Base-by-base conservation (phyloP, 2,797 vertebrate species). In the Tragopan temminckii region DNA sequence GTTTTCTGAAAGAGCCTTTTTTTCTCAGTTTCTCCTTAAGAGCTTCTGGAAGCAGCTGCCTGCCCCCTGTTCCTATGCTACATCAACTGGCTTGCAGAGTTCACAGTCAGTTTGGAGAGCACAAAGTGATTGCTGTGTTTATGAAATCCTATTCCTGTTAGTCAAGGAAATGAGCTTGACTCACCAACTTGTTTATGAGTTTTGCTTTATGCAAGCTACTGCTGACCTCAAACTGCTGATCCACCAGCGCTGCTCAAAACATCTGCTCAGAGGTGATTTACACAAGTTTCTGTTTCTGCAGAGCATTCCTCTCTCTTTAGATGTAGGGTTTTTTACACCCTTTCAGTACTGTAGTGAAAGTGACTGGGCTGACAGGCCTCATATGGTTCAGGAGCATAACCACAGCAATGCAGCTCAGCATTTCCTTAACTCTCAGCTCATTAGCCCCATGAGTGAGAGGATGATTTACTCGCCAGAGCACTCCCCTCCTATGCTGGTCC, bases 151-250 rank as follows among this genome's bases (percentile, higher is more conserved):
- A 89, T 89, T 90, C 91, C 92, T 94, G 68, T 89, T 92, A 93
- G 75, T 88, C 87, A 92, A 87, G 88, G 89, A 87, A 93, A 88
- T 90, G 84, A 95, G 83, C 80, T 94, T 94, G 96, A 95, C 91
- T 95, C 96, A 96, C 87, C 7, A 31, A 20, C 85, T 92, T 94
- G 79, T 88, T 94, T 91, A 87, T 85, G 69, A 91, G 69, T 33
- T 92, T 93, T 92, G 71, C 77, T 90, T 87, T 88, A 63, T 87
- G 81, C 77, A 90, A 64, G 66, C 78, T 93, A 63, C 77, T 27
- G 82, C 82, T 14, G 36, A 90, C 74, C 63, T 86, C 82, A 67
- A 36, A 21, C 46, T 88, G 58, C 58, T 76, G 71, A 64, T 68
- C 68, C 8, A 57, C 75, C 33, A 64, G 12, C 23, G 7, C 33